Base-by-base conservation (phyloP, 2,797 vertebrate genomes). In the Bryconaethiops microstoma region DNA sequence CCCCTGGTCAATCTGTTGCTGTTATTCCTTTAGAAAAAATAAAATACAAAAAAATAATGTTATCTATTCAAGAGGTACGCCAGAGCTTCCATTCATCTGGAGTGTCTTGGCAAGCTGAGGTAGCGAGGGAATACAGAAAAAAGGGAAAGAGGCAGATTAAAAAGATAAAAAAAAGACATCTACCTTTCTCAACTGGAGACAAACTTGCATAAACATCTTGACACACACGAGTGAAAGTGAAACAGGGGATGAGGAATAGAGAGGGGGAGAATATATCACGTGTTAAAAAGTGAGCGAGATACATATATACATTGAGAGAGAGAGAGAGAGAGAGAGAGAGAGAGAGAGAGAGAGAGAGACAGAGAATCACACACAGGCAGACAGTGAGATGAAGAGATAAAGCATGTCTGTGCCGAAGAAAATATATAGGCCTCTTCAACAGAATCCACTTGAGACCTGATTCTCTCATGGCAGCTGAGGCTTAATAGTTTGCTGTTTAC, bases 141-240 rank as follows among this genome's bases (percentile, higher is more conserved):
- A 21, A 40, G 17, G 68, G 71, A 21, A 42, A 69, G 23, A 75
- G 68, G 25, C 39, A 83, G 74, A 83, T 68, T 67, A 63, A 60
- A 63, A 35, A 73, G 74, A 78, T 82, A n/a, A 82, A 73, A 80
- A 72, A 70, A 60, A 73, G 59, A 74, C 64, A 79, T 74, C 59
- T 76, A 63, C 65, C 74, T 74, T 62, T 77, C 69, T 76, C 16
- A 21, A 39, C 25, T 62, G 52, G 80, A 84, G 82, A 85, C 74
- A 85, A 86, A 76, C 71, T 57, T 54, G 19, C 63, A 42, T 62
- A 85, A 82, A 86, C 70, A 83, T n/a, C 52, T 62, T 69, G 55
- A 67, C 21, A 52, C 65, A 79, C 29, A 77, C 48, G 67, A 74
- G 70, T 16, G 54, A 73, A 39, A 80, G 29, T 63, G 55, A 65